Evolutionary conservation across 23 tunicate genomes (phyloP).

Genomic region (Trididemnum clinides): DNA sequence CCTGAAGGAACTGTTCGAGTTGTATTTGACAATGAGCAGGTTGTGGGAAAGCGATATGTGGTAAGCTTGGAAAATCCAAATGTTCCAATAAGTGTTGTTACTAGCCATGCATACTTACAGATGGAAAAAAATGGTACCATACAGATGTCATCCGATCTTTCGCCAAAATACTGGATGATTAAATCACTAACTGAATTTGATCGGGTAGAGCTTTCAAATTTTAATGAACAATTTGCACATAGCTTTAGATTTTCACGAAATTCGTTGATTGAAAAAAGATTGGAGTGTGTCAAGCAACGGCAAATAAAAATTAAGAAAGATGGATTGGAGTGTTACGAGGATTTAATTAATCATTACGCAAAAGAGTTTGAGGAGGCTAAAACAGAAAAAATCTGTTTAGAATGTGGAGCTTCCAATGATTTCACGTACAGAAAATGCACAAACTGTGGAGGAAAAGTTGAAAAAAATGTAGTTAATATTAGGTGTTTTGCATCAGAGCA

Average conservation of each 20-base stretch:
- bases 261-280: neutral
- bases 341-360: neutral
- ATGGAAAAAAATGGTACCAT: neutral
- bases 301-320: neutral
- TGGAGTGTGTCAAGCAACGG: neutral
- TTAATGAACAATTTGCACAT: neutral
- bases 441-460: neutral
- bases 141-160: neutral
- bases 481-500: neutral
- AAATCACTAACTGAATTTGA: neutral
- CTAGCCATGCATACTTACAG: neutral
- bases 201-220: neutral
- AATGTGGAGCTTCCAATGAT: conserved; percentile 7
- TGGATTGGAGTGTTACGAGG: neutral
- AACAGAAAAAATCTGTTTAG: conserved; percentile 6
- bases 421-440: neutral
- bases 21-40: conserved; percentile 8
- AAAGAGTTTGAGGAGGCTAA: neutral
- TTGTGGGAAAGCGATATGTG: neutral
- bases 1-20: neutral
- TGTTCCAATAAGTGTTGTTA: neutral
- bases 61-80: neutral
- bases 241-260: neutral
- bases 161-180: conserved; percentile 6
- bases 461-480: neutral